A percentile compares a stretch with the other conserved stretches of the same genome.
phyloP scores from a whole-genome alignment of 2,888 invertebrate species.

The Apodemia hepburni region DNA sequence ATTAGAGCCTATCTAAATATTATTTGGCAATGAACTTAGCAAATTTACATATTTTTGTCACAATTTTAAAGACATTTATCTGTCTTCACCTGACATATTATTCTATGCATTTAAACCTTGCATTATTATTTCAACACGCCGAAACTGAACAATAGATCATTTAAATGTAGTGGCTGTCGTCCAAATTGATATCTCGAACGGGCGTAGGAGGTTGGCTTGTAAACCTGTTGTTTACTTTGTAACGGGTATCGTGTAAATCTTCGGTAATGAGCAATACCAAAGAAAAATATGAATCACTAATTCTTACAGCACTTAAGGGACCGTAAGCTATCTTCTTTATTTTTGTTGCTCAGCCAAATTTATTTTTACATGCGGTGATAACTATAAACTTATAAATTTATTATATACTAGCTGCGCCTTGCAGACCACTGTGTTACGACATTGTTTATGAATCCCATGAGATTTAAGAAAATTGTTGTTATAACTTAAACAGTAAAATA shows the following conservation, averaged over 20 bases:
- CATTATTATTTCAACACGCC: slow-evolving; percentile 34
- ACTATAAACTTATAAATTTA: background rate
- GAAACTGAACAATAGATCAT: slow-evolving; percentile 41
- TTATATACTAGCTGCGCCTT: too few species aligned
- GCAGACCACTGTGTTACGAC: too few species aligned
- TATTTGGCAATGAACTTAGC: background rate
- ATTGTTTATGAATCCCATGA: too few species aligned
- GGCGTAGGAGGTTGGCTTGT: slow-evolving; percentile 39
- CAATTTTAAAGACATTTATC: slow-evolving; percentile 3
- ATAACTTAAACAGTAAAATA: too few species aligned
- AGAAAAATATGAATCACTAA: slow-evolving; percentile 11
- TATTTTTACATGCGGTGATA: background rate
- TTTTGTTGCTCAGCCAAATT: background rate
- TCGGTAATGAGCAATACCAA: slow-evolving; percentile 33
- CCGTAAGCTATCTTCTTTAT: background rate
- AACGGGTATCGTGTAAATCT: slow-evolving; percentile 31
- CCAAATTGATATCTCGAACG: slow-evolving; percentile 38
- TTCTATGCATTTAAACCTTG: slow-evolving; percentile 18
- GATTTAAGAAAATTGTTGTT: too few species aligned
- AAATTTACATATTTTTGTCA: background rate
- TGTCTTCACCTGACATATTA: slow-evolving; percentile 2
- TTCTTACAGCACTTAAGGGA: slow-evolving; percentile 4
- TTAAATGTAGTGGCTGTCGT: slow-evolving; percentile 40
- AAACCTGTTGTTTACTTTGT: slow-evolving; percentile 41
- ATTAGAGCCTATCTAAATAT: background rate